Conservation (phyloP, 2,113 vertebrate genomes). For the Cyanocitta stelleri region DNA sequence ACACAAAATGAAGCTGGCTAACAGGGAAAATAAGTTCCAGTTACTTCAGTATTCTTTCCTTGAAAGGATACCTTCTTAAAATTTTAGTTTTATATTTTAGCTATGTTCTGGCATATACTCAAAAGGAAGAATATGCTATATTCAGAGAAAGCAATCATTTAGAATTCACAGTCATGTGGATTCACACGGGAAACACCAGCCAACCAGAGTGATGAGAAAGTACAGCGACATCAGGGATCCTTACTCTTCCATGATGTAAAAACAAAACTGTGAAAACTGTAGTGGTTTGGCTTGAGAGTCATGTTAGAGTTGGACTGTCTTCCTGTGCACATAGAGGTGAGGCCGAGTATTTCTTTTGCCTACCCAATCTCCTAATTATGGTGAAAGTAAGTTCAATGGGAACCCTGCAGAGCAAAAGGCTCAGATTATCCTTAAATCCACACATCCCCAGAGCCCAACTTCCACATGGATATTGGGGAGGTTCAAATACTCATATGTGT, state of each 20-base stretch:
- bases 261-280: not conserved
- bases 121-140: not conserved
- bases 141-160: not conserved
- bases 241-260: not conserved
- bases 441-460: not conserved
- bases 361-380: not conserved
- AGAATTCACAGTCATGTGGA: not conserved
- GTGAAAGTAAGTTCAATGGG: not conserved
- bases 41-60: not conserved
- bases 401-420: not conserved
- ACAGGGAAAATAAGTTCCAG: not conserved
- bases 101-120: not conserved
- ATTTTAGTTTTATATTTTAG: not conserved
- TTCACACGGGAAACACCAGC: not conserved
- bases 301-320: not conserved
- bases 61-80: not conserved
- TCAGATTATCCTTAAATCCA: not conserved
- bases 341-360: not conserved
- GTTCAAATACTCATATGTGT: not conserved
- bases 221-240: not conserved
- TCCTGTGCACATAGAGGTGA: not conserved
- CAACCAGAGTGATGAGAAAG: not conserved
- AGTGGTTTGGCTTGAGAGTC: fast-evolving
- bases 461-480: not conserved
- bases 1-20: not conserved